Percentiles rank a stretch among this genome's conserved stretches.
phyloP scores from a whole-genome alignment of 1,140 invertebrate species.

The Drosophila nannoptera region DNA sequence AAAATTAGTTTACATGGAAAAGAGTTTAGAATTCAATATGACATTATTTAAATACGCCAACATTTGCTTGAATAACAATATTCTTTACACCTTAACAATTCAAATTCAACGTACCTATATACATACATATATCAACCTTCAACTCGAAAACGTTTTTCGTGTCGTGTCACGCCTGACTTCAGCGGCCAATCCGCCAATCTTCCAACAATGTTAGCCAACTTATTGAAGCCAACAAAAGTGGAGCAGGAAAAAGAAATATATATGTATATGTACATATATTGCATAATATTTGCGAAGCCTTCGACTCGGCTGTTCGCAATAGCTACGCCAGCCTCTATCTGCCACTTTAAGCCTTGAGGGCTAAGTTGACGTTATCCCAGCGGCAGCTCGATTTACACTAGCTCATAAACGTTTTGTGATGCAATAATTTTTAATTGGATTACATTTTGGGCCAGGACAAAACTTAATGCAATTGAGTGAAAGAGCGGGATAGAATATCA shows the following conservation, averaged over 20 bases:
- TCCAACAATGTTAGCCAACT: too few species aligned
- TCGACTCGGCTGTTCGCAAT: constrained; percentile 12
- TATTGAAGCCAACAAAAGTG: too few species aligned
- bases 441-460: constrained; percentile 29
- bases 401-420: constrained; percentile 41
- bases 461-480: constrained; percentile 32
- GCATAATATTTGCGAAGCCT: constrained; percentile 39
- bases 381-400: constrained; percentile 34
- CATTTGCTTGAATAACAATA: neutral
- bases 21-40: too few species aligned
- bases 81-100: too few species aligned
- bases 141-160: too few species aligned
- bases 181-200: neutral
- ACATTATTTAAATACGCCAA: too few species aligned
- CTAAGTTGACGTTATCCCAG: constrained; percentile 37
- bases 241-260: neutral
- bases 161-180: neutral
- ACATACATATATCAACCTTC: too few species aligned
- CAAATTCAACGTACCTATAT: too few species aligned
- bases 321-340: neutral
- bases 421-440: constrained; percentile 46
- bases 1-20: too few species aligned
- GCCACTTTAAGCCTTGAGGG: constrained; percentile 16
- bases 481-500: neutral
- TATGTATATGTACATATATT: constrained; percentile 1